Evolutionary conservation across 2,113 vertebrate genomes (phyloP).

Genomic region (Corydoras maculifer): DNA sequence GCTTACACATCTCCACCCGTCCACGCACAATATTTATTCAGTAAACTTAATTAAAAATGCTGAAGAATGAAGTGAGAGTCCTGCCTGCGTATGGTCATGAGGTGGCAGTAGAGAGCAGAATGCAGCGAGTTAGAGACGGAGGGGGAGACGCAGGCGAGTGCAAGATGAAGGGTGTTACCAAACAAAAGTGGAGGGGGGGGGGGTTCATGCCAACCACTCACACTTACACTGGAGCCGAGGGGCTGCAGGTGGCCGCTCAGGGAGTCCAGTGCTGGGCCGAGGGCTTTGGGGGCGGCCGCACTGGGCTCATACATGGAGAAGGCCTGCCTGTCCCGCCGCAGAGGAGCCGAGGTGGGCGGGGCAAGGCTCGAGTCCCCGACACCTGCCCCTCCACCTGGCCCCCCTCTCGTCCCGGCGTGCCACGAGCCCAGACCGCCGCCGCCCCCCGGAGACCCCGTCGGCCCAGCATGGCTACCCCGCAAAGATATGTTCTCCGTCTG

Average conservation of each 20-base stretch:
- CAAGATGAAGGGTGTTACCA: too few species aligned
- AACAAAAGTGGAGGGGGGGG: too few species aligned
- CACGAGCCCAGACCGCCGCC: slow-evolving; percentile 52
- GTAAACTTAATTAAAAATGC: neutral
- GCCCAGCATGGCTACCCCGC: slow-evolving; percentile 70
- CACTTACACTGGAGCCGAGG: slow-evolving; percentile 82
- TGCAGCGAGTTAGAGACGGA: neutral
- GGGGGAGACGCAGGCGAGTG: too few species aligned
- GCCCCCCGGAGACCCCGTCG: slow-evolving; percentile 52
- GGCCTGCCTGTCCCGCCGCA: slow-evolving; percentile 84
- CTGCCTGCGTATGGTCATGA: slow-evolving; percentile 22
- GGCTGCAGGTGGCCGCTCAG: slow-evolving; percentile 83
- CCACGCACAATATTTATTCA: too few species aligned
- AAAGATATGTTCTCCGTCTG: slow-evolving; percentile 92
- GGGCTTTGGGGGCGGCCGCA: slow-evolving; percentile 74
- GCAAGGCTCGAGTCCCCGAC: slow-evolving; percentile 50
- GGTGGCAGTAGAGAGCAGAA: slow-evolving; percentile 35
- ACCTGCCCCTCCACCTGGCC: slow-evolving; percentile 38
- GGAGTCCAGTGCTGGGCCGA: slow-evolving; percentile 80
- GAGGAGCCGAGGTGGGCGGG: slow-evolving; percentile 50
- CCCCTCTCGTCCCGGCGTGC: slow-evolving; percentile 52
- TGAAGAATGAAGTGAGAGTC: slow-evolving; percentile 6
- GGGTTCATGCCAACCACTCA: slow-evolving; percentile 33
- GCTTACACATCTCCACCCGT: too few species aligned
- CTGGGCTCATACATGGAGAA: slow-evolving; percentile 96